Evolutionary conservation across 2,113 vertebrate genomes (phyloP).

Genomic region (Columba livia): DNA sequence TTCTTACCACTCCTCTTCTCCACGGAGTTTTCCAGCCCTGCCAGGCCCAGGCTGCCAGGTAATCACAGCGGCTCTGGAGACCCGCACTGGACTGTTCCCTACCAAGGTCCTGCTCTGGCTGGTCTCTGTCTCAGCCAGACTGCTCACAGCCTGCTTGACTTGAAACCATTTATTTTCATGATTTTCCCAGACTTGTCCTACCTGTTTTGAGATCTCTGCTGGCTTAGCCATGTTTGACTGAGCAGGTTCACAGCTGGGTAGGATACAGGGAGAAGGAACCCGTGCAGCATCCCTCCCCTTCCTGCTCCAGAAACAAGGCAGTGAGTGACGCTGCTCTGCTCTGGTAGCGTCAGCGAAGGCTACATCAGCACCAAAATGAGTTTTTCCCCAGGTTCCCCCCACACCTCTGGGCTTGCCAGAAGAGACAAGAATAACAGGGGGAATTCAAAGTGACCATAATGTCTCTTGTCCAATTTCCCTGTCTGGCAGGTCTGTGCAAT

Average conservation of each 20-base stretch:
- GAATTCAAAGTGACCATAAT: not conserved
- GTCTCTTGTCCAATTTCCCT: not conserved
- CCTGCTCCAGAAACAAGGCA: not conserved
- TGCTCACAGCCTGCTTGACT: not conserved
- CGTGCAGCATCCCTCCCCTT: not conserved
- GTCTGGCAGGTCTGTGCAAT: not conserved
- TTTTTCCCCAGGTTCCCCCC: not conserved
- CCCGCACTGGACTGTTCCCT: not conserved
- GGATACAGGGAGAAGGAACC: not conserved
- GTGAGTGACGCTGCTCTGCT: not conserved
- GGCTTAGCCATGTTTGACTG: not conserved
- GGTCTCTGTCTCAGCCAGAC: not conserved
- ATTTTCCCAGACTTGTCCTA: not conserved
- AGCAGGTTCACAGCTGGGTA: not conserved
- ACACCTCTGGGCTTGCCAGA: not conserved
- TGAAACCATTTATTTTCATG: not conserved
- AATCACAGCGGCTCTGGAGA: constrained; percentile 7
- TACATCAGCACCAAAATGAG: not conserved
- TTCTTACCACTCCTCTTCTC: not conserved
- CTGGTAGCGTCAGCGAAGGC: not conserved
- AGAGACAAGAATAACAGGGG: not conserved
- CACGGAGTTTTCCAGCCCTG: not conserved
- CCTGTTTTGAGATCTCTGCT: not conserved
- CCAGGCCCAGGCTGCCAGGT: not conserved
- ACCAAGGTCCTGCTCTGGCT: not conserved